phyloP scores from a whole-genome alignment of 2,113 vertebrate species.

The Hypocryptadius cinnamomeus region DNA sequence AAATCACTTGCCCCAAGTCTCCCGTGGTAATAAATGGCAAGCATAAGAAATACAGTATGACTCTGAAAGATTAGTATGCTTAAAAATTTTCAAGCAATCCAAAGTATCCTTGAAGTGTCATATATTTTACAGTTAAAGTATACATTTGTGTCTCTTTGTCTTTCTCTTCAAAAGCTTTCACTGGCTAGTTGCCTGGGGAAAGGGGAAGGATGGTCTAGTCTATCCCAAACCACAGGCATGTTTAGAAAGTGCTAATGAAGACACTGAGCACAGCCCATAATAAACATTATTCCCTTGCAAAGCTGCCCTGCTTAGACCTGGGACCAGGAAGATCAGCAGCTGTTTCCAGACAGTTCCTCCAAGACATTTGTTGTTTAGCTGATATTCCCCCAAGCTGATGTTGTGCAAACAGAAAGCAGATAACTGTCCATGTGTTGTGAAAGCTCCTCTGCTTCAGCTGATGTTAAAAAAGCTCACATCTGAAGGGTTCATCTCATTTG shows the following conservation, averaged over 20 bases:
- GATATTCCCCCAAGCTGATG: not conserved
- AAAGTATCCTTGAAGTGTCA: slow-evolving; percentile 56
- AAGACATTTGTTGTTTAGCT: not conserved
- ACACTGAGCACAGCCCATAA: not conserved
- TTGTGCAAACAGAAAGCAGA: not conserved
- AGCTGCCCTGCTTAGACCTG: not conserved
- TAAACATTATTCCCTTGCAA: not conserved
- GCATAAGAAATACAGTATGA: not conserved
- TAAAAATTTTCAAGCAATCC: slow-evolving; percentile 46
- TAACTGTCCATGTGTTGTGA: not conserved
- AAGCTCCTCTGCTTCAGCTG: not conserved
- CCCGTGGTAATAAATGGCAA: not conserved
- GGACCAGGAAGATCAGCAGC: not conserved
- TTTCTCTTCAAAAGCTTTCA: slow-evolving; percentile 43
- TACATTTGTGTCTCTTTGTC: slow-evolving; percentile 32
- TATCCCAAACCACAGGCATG: not conserved
- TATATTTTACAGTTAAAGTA: slow-evolving; percentile 55
- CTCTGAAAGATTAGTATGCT: slow-evolving; percentile 52
- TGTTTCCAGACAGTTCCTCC: not conserved
- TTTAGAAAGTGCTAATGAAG: not conserved
- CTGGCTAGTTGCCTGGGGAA: slow-evolving; percentile 49
- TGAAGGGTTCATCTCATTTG: not conserved
- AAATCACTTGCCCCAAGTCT: not conserved
- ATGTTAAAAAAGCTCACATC: not conserved
- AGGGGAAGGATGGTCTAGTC: not conserved